Evolutionary conservation across 1,140 invertebrate genomes (phyloP), one percentile per base, ranked within the genome.

Genomic region (Geopemphigus sp.): DNA sequence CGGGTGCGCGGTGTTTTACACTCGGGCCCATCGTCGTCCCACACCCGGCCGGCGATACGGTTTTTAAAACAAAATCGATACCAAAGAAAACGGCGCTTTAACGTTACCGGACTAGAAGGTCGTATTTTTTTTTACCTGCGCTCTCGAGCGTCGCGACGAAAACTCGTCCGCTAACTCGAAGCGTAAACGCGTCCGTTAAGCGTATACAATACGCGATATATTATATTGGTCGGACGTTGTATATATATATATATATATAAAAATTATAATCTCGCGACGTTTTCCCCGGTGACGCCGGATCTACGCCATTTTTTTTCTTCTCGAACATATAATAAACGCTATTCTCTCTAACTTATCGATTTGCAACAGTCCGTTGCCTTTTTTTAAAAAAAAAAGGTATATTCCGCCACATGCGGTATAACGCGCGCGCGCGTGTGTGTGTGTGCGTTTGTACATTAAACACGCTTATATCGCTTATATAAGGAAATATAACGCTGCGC

Each of bases 11-110:
- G 66, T 50, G 50, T 68, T 68, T 26, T 47, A 50, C 45, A 47
- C 39, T 68, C 45, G n/a, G 5, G 47, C 22, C 32, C 66, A n/a
- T n/a, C 26, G 61, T 15, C 0, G 29, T 8, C 61, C 26, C 39
- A 1, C 39, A 15, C 4, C n/a, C 63, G 39, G 17, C 39, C 64
- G 22, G n/a, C 64, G 64, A 68, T 68, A 68, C 39, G n/a, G 22
- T 68, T 68, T n/a, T 68, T 68, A 47, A 68, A 68, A 50, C 45
- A 50, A 68, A 68, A 68, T 68, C 66, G 66, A 47, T 68, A 68
- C 22, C 11, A 39, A 39, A 39, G 8, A 39, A 39, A 39, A 39
- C 32, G 3, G 19, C 22, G 50, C 17, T 68, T 47, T 1, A 47
- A 47, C 66, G 24, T 17, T 68, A 22, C 39, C 14, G n/a, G 32